Conservation (phyloP, 2,888 invertebrate species). For the Cephus sareptanus region DNA sequence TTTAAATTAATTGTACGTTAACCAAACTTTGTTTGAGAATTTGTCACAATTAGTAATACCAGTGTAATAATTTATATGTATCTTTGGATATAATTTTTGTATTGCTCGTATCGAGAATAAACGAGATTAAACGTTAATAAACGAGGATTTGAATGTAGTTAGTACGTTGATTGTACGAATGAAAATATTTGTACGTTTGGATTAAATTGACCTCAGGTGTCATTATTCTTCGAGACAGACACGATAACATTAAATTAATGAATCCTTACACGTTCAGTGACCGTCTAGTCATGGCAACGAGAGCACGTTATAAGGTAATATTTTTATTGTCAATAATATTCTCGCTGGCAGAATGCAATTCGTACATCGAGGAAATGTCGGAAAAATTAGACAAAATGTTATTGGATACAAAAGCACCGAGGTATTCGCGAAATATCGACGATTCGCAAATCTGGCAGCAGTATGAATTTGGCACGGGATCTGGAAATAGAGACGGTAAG, state of each 20-base stretch:
- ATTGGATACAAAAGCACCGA: constrained; percentile 11
- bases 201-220: not conserved
- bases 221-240: not conserved
- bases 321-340: constrained; percentile 15
- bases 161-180: not conserved
- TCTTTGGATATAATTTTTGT: constrained; percentile 20
- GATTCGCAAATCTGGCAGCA: constrained; percentile 51
- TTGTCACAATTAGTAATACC: not conserved
- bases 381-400: constrained; percentile 14
- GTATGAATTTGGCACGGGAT: constrained; percentile 56
- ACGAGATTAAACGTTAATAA: not conserved
- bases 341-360: constrained; percentile 13
- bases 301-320: not conserved
- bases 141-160: not conserved
- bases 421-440: constrained; percentile 23
- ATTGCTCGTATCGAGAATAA: not conserved
- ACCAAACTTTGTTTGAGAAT: not conserved
- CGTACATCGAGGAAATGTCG: not conserved
- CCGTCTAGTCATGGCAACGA: not conserved
- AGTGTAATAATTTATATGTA: constrained; percentile 14
- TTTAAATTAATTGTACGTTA: not conserved
- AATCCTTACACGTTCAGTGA: not conserved
- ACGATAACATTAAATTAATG: not conserved
- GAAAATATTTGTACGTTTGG: not conserved
- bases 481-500: constrained; percentile 65